Conservation (phyloP, 1,140 invertebrate genomes). For the Ditylenchus dipsaci region DNA sequence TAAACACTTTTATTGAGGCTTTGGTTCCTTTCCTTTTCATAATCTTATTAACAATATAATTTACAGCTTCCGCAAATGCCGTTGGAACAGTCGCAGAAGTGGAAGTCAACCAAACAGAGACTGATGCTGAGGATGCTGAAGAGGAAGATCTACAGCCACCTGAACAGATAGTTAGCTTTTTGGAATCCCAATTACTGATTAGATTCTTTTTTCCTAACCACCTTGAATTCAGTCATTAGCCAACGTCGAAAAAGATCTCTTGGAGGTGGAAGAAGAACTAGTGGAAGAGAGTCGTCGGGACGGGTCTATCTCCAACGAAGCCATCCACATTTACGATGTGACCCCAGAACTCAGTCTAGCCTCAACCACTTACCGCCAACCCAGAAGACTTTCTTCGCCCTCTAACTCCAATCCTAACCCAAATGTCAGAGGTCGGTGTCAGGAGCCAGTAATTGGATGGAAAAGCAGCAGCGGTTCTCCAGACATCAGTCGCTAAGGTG, state of each 20-base stretch:
- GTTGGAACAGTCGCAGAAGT: neutral
- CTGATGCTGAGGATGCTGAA: conserved; percentile 7
- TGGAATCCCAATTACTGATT: too few relatives aligned
- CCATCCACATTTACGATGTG: conserved; percentile 12
- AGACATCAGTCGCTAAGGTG: neutral
- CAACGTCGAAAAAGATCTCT: conserved; percentile 34
- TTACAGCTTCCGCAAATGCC: neutral
- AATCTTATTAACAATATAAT: too few relatives aligned
- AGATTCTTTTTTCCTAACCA: too few relatives aligned
- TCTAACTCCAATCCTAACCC: neutral
- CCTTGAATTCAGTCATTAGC: conserved; percentile 25
- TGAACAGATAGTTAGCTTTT: neutral
- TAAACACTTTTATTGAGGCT: too few relatives aligned
- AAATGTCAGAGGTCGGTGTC: neutral
- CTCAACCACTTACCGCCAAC: neutral
- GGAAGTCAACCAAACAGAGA: neutral
- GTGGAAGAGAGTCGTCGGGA: conserved; percentile 30
- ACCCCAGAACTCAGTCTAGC: conserved; percentile 1
- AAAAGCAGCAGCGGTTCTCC: neutral
- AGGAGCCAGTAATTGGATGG: neutral
- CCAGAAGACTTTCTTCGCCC: conserved; percentile 15
- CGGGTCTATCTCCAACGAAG: neutral
- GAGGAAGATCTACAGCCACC: neutral
- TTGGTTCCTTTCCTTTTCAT: too few relatives aligned
- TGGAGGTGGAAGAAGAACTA: conserved; percentile 43